Conservation (phyloP, 2,888 invertebrate genomes). For the Electrophaes corylata region DNA sequence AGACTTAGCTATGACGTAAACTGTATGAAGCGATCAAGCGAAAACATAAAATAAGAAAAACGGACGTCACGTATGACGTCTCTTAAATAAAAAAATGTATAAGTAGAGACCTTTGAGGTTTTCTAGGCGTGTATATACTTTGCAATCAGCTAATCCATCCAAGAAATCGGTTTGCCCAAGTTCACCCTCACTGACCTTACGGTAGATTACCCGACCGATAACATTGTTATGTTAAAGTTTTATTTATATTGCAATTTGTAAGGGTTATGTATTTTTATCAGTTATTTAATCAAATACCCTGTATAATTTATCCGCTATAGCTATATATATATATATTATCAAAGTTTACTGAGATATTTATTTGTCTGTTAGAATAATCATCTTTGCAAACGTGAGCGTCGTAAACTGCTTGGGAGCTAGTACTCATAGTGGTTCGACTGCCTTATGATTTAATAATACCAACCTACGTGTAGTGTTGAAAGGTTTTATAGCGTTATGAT, state of each 20-base stretch:
- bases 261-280: constrained; percentile 1
- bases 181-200: constrained; percentile 20
- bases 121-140: neutral
- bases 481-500: neutral
- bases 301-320: neutral
- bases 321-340: neutral
- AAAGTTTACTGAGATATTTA: neutral
- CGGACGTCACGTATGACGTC: neutral
- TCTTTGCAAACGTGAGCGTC: neutral
- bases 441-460: neutral
- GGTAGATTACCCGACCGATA: constrained; percentile 19
- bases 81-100: neutral
- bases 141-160: constrained; percentile 16
- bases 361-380: neutral
- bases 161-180: constrained; percentile 16
- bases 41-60: neutral
- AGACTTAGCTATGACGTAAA: neutral
- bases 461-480: neutral
- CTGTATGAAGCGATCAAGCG: neutral
- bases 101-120: neutral
- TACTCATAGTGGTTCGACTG: neutral
- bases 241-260: constrained; percentile 7
- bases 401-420: neutral
- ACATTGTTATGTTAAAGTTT: constrained; percentile 16
- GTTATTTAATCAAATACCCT: constrained; percentile 1